These are phyloP conservation scores for Corythoichthys intestinalis DNA, from an alignment of 2,113 vertebrate species.

Conservation along the genomic window DNA sequence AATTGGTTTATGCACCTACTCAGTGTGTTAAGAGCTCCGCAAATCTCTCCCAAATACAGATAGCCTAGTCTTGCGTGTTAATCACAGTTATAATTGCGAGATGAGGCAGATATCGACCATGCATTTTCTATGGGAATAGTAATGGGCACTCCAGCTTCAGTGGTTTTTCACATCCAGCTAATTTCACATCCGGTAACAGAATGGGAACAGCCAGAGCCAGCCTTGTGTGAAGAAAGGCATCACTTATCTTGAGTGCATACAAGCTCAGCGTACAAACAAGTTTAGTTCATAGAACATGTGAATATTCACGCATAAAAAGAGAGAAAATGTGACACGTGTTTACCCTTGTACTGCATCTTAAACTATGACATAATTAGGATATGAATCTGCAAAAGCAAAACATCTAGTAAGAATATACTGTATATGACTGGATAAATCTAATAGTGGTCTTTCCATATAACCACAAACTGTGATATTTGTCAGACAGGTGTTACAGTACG, in stretches of 20 bases:
- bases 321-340: not conserved
- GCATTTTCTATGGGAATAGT: slow-evolving; percentile 44
- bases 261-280: not conserved
- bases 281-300: not conserved
- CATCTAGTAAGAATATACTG: not conserved
- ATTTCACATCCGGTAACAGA: slow-evolving; percentile 40
- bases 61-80: slow-evolving; percentile 30
- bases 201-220: slow-evolving; percentile 15
- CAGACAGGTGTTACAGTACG: not conserved
- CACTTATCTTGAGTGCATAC: not conserved
- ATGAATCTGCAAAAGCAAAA: not conserved
- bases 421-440: not conserved
- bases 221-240: slow-evolving; percentile 5
- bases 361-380: not conserved
- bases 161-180: slow-evolving; percentile 41
- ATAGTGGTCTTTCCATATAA: not conserved
- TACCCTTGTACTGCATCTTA: not conserved
- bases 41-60: slow-evolving; percentile 20
- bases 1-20: not conserved
- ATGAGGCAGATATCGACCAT: slow-evolving; percentile 38
- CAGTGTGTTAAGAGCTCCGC: not conserved
- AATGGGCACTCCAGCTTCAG: slow-evolving; percentile 46
- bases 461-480: not conserved
- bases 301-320: not conserved
- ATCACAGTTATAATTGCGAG: slow-evolving; percentile 46